Conservation (phyloP, 2,113 vertebrate genomes). For the Nibea albiflora region DNA sequence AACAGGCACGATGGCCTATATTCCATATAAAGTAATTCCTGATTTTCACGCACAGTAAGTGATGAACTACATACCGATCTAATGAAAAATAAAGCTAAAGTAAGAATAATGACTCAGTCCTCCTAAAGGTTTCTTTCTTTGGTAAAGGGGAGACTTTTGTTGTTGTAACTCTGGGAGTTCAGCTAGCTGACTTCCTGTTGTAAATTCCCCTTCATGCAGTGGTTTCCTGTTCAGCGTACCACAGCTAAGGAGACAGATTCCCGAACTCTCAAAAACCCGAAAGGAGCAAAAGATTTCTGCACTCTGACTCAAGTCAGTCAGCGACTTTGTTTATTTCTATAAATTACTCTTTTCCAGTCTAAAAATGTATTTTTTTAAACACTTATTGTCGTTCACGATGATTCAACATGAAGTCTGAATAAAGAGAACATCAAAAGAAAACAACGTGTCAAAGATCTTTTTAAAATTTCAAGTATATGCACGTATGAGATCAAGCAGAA, state of each 20-base stretch:
- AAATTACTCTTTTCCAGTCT: not conserved
- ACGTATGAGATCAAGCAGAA: not conserved
- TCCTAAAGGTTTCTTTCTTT: conserved; percentile 33
- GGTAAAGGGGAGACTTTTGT: conserved; percentile 49
- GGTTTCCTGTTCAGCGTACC: conserved; percentile 67
- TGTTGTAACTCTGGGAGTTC: conserved; percentile 55
- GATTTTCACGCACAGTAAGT: conserved; percentile 1
- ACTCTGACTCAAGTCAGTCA: not conserved
- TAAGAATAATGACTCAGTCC: conserved; percentile 13
- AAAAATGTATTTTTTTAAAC: conserved; percentile 1
- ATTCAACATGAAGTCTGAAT: not conserved
- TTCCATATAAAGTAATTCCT: conserved; percentile 7
- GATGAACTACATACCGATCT: conserved; percentile 26
- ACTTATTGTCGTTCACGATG: not conserved
- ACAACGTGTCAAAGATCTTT: not conserved
- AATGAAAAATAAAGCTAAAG: conserved; percentile 34
- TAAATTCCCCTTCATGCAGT: conserved; percentile 69
- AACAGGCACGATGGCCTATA: conserved; percentile 5
- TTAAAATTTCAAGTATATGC: not conserved
- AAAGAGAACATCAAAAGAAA: not conserved
- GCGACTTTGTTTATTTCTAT: not conserved
- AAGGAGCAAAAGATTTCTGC: not conserved
- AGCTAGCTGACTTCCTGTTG: conserved; percentile 69
- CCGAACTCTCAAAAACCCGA: conserved; percentile 19
- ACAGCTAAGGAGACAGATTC: conserved; percentile 27